These are phyloP conservation scores for Venustaconcha ellipsiformis DNA, from an alignment of 1,140 invertebrate species.

Conservation along the genomic window DNA sequence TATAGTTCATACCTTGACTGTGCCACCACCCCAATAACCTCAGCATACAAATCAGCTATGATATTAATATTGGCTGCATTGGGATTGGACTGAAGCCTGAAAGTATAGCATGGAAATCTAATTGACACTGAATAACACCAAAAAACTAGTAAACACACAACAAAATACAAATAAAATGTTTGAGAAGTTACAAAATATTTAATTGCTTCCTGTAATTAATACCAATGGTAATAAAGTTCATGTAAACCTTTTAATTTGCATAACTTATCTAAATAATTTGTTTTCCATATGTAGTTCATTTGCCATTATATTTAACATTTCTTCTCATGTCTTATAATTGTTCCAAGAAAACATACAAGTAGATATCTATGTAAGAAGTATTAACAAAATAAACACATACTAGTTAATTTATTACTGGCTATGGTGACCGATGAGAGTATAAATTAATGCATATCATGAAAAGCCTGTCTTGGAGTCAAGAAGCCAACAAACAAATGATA, in stretches of 20 bases:
- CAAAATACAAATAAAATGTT: not conserved
- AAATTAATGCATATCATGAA: too few species aligned
- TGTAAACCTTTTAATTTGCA: not conserved
- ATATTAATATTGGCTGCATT: slow-evolving; percentile 95
- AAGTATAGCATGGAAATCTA: slow-evolving; percentile 50
- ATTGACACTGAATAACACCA: not conserved
- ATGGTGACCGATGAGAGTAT: too few species aligned
- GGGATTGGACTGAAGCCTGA: slow-evolving; percentile 83
- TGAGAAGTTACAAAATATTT: too few species aligned
- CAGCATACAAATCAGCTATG: slow-evolving; percentile 97
- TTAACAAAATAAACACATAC: too few species aligned
- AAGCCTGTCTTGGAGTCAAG: too few species aligned
- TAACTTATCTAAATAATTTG: not conserved
- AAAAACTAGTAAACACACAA: not conserved
- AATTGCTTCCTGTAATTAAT: not conserved
- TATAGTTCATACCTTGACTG: slow-evolving; percentile 77
- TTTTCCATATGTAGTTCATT: too few species aligned
- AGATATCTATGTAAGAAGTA: too few species aligned
- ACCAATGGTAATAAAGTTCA: not conserved
- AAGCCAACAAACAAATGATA: too few species aligned
- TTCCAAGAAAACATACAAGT: too few species aligned
- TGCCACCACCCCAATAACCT: slow-evolving; percentile 98
- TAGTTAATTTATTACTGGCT: too few species aligned
- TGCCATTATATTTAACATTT: too few species aligned
- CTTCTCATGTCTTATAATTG: too few species aligned